These are phyloP conservation scores for Pseudorasbora parva DNA, from an alignment of 2,113 vertebrate genomes.

Conservation along the genomic window DNA sequence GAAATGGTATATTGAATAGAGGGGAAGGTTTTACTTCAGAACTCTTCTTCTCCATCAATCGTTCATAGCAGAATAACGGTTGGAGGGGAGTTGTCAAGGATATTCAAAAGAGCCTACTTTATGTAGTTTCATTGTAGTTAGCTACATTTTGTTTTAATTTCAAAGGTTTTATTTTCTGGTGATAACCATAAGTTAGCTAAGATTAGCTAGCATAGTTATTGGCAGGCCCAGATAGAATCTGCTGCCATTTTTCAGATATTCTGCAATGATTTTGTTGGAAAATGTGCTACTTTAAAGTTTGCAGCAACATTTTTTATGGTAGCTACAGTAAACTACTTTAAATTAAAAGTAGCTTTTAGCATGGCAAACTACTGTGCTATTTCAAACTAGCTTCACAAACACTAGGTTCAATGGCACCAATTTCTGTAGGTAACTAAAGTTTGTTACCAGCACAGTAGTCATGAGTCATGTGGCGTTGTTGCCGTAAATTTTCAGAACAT, in stretches of 20 bases:
- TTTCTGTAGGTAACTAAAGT: too few relatives aligned
- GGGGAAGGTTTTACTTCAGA: too few relatives aligned
- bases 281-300: neutral
- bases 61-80: too few relatives aligned
- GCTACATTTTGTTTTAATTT: neutral
- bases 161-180: neutral
- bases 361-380: neutral
- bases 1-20: too few relatives aligned
- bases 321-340: neutral
- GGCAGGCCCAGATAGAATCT: neutral
- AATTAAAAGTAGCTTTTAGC: neutral
- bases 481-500: too few relatives aligned
- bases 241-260: neutral
- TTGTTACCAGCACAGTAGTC: too few relatives aligned
- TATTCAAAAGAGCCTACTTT: too few relatives aligned
- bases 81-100: too few relatives aligned
- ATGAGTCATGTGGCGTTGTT: too few relatives aligned
- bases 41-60: too few relatives aligned
- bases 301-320: neutral
- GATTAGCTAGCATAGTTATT: neutral
- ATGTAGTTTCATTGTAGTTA: neutral
- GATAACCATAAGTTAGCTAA: neutral
- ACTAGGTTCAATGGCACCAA: neutral
- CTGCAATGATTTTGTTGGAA: too few relatives aligned
- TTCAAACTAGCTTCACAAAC: neutral